These are phyloP conservation scores for Drosophila koepferae DNA, from an alignment of 2,888 invertebrate genomes.

Conservation along the genomic window DNA sequence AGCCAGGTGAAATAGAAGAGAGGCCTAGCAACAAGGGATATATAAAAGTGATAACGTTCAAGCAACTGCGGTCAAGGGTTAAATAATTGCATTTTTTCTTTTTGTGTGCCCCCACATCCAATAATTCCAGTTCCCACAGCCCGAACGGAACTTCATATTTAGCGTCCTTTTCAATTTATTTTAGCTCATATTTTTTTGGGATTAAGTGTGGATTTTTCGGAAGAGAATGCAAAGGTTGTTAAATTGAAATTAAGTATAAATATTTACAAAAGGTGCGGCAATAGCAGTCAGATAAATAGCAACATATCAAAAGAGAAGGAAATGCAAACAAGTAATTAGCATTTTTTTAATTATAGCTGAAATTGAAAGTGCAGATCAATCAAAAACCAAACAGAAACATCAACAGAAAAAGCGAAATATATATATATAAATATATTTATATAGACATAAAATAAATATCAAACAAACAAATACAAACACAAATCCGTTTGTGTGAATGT, in stretches of 20 bases:
- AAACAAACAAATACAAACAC: conserved; percentile 22
- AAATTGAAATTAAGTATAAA: conserved; percentile 72
- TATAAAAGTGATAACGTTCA: conserved; percentile 60
- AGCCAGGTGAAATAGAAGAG: conserved; percentile 6
- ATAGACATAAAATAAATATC: conserved; percentile 4
- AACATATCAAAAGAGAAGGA: conserved; percentile 68
- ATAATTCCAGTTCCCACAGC: conserved; percentile 1
- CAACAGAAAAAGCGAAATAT: neutral
- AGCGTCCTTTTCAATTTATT: conserved; percentile 40
- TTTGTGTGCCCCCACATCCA: conserved; percentile 20
- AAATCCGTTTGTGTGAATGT: conserved; percentile 10
- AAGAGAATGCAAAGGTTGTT: conserved; percentile 67
- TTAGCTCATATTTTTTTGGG: conserved; percentile 11
- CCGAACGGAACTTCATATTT: conserved; percentile 37
- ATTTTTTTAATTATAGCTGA: conserved; percentile 54
- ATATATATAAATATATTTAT: conserved; percentile 12
- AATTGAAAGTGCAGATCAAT: conserved; percentile 51
- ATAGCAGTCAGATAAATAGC: conserved; percentile 59
- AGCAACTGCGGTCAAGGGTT: conserved; percentile 47
- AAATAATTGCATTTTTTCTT: conserved; percentile 52
- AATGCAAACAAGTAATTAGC: conserved; percentile 57
- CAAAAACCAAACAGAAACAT: conserved; percentile 10
- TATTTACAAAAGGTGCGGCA: conserved; percentile 70
- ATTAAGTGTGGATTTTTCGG: conserved; percentile 20
- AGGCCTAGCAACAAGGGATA: conserved; percentile 15